Base-by-base conservation (phyloP, 2,113 vertebrate species). In the Burhinus bistriatus region DNA sequence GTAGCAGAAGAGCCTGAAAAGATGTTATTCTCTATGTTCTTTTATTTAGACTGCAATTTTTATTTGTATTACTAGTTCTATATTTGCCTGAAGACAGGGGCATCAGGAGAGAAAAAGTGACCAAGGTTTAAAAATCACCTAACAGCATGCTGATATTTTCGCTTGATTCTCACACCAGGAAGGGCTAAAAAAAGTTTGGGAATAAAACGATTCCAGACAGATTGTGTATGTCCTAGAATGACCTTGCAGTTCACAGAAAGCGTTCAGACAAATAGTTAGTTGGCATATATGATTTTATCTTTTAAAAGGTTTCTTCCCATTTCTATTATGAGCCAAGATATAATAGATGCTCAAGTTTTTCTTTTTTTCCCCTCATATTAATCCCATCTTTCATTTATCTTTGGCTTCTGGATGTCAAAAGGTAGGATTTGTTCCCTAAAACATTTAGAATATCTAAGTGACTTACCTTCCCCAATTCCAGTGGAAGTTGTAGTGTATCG, bases 1-100 rank as follows among this genome's bases (percentile, higher is more conserved):
- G 51, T 20, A 73, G 11, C 59, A 44, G 17, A 2, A 6, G 47
- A 19, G 3, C 1, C 51, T 51, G 29, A 9, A 6, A 47, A 61
- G 55, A 14, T 61, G 42, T 38, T 65, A 8, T 7, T 66, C n/a
- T 69, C 68, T 0, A 0, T 15, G n/a, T 25, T 30, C 58, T 76
- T 73, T 34, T 45, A 58, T 47, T 57, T 57, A 40, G 51, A 17
- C 19, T 12, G 66, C 66, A 54, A 29, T 78, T 86, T 85, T 25
- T 26, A 13, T 59, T 81, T 52, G 42, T 77, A 40, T 38, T 57
- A 17, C 87, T 23, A 15, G 15, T 47, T 81, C 92, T 78, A 15
- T 55, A 6, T 34, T 44, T 71, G 73, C 95, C 95, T 80, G 91
- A 61, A 59, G 70, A 87, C n/a, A 81, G 40, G 96, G 73, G 83